Conservation (phyloP, 2,113 vertebrate species). For the Synchiropus splendidus region DNA sequence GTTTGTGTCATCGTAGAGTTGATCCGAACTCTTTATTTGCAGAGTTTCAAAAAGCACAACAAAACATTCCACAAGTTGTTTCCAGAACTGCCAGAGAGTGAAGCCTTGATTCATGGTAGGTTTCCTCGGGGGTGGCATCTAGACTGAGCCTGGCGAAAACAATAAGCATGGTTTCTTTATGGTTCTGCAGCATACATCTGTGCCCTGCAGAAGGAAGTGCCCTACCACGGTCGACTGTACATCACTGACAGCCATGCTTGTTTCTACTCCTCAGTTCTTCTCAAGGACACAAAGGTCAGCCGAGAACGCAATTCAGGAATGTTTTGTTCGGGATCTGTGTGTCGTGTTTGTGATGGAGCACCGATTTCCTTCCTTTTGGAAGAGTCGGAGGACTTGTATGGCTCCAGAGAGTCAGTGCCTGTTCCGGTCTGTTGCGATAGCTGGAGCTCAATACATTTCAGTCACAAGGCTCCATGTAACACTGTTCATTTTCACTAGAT, state of each 20-base stretch:
- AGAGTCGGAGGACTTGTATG: too few species aligned
- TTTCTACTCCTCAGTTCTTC: constrained; percentile 76
- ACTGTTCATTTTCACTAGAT: too few species aligned
- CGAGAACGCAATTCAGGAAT: too few species aligned
- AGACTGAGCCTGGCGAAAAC: background rate
- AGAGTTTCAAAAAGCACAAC: constrained; percentile 70
- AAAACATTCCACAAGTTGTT: constrained; percentile 76
- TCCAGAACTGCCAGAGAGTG: constrained; percentile 59
- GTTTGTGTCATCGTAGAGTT: background rate
- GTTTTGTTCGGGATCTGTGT: too few species aligned
- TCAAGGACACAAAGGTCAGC: constrained; percentile 76
- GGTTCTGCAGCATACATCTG: constrained; percentile 69
- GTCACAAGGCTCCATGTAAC: too few species aligned
- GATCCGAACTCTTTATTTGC: background rate
- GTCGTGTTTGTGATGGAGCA: too few species aligned
- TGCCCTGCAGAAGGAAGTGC: constrained; percentile 77
- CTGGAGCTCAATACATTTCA: too few species aligned
- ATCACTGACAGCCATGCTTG: constrained; percentile 68
- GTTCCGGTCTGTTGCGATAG: too few species aligned
- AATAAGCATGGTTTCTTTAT: background rate
- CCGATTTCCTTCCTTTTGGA: too few species aligned
- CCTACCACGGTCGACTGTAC: constrained; percentile 77
- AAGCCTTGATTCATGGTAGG: constrained; percentile 71
- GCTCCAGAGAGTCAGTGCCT: too few species aligned
- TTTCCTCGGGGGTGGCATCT: too few species aligned